A percentile compares a stretch with the other conserved stretches of the same genome.
phyloP scores from a whole-genome alignment of 2,888 invertebrate species.

The Halictus quadricinctus region DNA sequence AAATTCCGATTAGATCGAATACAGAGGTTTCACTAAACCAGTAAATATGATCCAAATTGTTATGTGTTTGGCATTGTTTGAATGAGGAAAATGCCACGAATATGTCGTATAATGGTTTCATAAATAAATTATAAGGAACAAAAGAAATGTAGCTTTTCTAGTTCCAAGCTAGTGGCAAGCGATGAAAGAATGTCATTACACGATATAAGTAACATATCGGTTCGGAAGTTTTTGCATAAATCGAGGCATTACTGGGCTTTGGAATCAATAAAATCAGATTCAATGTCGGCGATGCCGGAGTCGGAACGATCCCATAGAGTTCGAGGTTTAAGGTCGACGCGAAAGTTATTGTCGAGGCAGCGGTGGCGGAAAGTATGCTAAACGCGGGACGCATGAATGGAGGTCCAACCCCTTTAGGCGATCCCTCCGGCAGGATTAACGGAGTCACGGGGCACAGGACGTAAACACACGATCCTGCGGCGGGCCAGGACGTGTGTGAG shows the following conservation, averaged over 20 bases:
- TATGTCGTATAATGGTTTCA: not conserved
- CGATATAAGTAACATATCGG: no score
- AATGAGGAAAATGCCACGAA: not conserved
- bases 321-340: constrained; percentile 10
- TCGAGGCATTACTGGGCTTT: not conserved
- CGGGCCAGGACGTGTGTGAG: constrained; percentile 50
- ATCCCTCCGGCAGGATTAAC: constrained; percentile 62
- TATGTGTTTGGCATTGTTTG: not conserved
- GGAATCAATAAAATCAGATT: not conserved
- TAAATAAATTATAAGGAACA: not conserved
- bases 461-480: constrained; percentile 74
- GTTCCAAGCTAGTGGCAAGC: not conserved
- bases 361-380: constrained; percentile 56
- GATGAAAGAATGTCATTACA: no score
- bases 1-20: not conserved
- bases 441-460: constrained; percentile 73
- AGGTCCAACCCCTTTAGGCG: constrained; percentile 56
- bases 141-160: not conserved
- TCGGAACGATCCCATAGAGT: not conserved
- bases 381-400: constrained; percentile 65
- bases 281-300: not conserved
- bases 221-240: not conserved
- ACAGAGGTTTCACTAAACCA: no score
- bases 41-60: not conserved
- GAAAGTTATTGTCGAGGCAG: constrained; percentile 49